Conservation (phyloP, 1,140 invertebrate genomes). For the Drosophila carrolli region DNA sequence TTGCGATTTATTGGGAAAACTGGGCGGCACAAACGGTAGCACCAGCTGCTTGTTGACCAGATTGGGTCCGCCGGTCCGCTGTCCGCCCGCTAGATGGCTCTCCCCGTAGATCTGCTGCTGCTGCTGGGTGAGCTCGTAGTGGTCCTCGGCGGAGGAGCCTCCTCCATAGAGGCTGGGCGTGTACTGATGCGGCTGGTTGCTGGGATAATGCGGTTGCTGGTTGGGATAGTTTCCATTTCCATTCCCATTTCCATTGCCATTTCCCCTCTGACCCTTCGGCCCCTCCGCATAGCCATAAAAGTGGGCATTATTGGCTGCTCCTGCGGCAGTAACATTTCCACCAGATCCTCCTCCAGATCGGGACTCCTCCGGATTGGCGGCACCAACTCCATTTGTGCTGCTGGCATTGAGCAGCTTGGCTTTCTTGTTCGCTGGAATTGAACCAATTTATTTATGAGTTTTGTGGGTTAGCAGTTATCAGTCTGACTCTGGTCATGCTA, state of each 20-base stretch:
- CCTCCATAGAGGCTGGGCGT: slow-evolving; percentile 54
- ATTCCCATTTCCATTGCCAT: slow-evolving; percentile 4
- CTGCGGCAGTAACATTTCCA: background rate
- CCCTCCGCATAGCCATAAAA: slow-evolving; percentile 62
- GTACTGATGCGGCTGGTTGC: slow-evolving; percentile 49
- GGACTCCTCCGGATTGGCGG: slow-evolving; percentile 24
- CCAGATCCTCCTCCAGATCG: slow-evolving; percentile 13
- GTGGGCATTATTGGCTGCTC: background rate
- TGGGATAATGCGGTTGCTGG: slow-evolving; percentile 38
- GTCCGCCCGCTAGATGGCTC: slow-evolving; percentile 19
- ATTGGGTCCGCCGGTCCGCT: slow-evolving; percentile 86
- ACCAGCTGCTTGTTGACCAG: slow-evolving; percentile 93
- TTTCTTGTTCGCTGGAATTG: slow-evolving; percentile 85
- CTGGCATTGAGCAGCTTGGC: slow-evolving; percentile 82
- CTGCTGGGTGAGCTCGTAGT: slow-evolving; percentile 70
- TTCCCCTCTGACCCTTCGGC: slow-evolving; percentile 39
- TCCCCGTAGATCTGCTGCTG: slow-evolving; percentile 64
- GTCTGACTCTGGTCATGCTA: slow-evolving; percentile 66
- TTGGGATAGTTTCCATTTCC: slow-evolving; percentile 19
- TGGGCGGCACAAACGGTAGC: slow-evolving; percentile 94
- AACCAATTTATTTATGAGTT: slow-evolving; percentile 81
- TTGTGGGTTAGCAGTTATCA: slow-evolving; percentile 73
- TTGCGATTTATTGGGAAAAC: slow-evolving; percentile 89
- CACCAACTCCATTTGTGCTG: background rate
- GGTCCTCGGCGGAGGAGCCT: slow-evolving; percentile 72